Conservation (phyloP, 2,797 vertebrate genomes). For the Hydrophis major region DNA sequence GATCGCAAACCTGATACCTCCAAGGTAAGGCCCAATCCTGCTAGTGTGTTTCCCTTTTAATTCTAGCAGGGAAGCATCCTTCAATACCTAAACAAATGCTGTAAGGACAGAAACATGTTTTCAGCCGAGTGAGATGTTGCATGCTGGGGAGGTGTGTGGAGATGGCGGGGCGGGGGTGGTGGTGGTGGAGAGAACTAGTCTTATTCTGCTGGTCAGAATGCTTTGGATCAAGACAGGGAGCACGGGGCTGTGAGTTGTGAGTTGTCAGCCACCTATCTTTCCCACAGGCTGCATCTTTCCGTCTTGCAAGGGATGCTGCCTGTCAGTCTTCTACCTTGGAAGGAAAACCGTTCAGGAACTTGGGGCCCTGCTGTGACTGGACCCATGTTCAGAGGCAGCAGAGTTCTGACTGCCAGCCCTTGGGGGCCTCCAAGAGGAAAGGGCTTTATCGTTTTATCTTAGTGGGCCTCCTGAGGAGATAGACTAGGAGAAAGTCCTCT, state of each 20-base stretch:
- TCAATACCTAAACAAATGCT: background rate
- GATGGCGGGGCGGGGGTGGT: background rate
- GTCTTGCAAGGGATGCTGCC: background rate
- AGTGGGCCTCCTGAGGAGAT: background rate
- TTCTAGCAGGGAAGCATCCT: background rate
- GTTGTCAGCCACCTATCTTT: background rate
- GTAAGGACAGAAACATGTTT: background rate
- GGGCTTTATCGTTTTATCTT: background rate
- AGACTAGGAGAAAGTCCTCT: background rate
- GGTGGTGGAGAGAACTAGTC: no score
- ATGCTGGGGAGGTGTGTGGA: background rate
- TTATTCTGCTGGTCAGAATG: background rate
- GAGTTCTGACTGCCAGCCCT: background rate
- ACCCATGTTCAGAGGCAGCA: background rate
- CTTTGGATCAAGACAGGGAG: background rate
- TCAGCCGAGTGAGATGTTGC: no score
- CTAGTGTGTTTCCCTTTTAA: background rate
- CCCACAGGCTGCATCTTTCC: background rate
- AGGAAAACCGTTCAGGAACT: background rate
- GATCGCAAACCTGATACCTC: conserved; percentile 65
- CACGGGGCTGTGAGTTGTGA: background rate
- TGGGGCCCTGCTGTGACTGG: background rate
- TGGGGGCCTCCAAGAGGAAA: background rate
- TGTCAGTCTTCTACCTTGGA: no score
- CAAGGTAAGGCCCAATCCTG: conserved; percentile 68